Evolutionary conservation across 92 coral and sea anemone genomes (phyloP).

Genomic region (Epizoanthus rinbou): DNA sequence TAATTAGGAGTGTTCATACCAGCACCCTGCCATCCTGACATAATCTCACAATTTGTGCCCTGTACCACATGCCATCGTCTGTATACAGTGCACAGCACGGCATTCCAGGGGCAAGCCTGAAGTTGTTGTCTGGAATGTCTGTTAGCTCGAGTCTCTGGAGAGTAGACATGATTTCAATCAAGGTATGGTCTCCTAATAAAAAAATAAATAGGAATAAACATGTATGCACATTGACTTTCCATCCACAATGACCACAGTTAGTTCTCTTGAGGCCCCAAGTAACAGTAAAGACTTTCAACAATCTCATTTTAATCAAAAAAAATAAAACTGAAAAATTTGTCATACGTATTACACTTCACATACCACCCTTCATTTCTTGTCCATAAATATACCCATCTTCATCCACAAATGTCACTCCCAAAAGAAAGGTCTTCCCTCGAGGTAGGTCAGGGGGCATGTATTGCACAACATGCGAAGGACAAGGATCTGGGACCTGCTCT

Average conservation of each 20-base stretch:
- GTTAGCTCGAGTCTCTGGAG: constrained; percentile 47
- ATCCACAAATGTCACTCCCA: constrained; percentile 88
- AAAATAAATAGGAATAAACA: not conserved
- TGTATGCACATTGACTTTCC: no score
- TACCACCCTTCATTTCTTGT: constrained; percentile 82
- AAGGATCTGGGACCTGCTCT: constrained; percentile 7
- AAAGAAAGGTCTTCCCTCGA: constrained; percentile 58
- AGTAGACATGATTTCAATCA: constrained; percentile 78
- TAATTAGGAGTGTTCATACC: constrained; percentile 37
- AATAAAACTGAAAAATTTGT: not conserved
- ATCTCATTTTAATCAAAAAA: not conserved
- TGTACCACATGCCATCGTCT: constrained; percentile 92
- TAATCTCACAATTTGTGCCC: constrained; percentile 66
- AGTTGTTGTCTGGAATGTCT: constrained; percentile 48
- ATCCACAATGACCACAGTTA: no score
- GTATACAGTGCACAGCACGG: constrained; percentile 88
- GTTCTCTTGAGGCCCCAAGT: no score
- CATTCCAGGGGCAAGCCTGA: constrained; percentile 63
- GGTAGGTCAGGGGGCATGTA: constrained; percentile 81
- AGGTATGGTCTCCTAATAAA: constrained; percentile 69
- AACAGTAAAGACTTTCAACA: not conserved
- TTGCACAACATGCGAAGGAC: constrained; percentile 11
- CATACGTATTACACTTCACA: not conserved
- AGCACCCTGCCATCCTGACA: constrained; percentile 55
- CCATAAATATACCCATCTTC: constrained; percentile 89